Conservation (phyloP, 2,797 vertebrate genomes). For the Sus cebifrons region DNA sequence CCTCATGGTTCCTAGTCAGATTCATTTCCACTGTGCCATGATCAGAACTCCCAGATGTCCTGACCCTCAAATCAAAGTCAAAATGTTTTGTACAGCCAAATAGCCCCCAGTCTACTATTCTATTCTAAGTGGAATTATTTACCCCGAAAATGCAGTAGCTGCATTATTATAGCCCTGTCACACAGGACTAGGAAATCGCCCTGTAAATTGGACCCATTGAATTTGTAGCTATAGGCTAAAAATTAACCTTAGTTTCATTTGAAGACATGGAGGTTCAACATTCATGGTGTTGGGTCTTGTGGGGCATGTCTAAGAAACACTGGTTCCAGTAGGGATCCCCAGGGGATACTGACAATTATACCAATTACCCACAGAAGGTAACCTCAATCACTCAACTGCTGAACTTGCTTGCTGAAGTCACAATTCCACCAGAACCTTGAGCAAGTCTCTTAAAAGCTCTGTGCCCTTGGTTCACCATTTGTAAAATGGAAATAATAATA, state of each 20-base stretch:
- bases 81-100: neutral
- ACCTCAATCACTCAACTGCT: neutral
- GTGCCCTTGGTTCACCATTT: neutral
- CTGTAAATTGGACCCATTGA: neutral
- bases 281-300: conserved; percentile 10
- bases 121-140: neutral
- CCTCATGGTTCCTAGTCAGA: too few species aligned
- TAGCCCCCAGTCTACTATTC: neutral
- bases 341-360: neutral
- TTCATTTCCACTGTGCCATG: too few species aligned
- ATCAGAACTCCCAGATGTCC: too few species aligned
- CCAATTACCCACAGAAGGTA: neutral
- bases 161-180: neutral
- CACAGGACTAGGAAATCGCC: neutral
- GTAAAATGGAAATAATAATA: neutral
- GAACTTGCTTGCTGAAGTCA: neutral
- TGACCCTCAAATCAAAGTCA: neutral
- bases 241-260: conserved; percentile 38
- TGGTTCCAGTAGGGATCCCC: neutral
- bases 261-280: conserved; percentile 21
- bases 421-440: neutral
- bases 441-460: neutral
- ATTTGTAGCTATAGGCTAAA: conserved; percentile 1
- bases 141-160: neutral
- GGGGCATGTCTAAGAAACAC: neutral